Evolutionary conservation across 2,113 vertebrate genomes (phyloP), one percentile per base, ranked within the genome.

Genomic region (Chaenocephalus aceratus): DNA sequence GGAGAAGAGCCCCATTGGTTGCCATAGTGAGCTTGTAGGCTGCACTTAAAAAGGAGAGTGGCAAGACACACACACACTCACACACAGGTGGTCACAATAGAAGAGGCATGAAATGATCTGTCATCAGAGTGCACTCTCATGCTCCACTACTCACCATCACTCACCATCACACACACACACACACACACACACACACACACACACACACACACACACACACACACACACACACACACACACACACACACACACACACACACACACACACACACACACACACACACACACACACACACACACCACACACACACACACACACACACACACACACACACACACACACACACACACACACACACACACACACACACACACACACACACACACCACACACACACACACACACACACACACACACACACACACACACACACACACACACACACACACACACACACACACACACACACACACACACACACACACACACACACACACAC

Each of bases 21-120:
- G 91, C 93, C 92, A 95, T 95, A 92, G 94, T 88, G 91, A 95
- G 85, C 76, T 48, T 74, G 91, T 84, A 88, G 93, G 85, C 84
- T 54, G 75, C 85, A 79, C 72, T 93, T 89, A 88, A 92, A 94
- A 87, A 87, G 86, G 67, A 75, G 58, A 80, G 79, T 68, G 66
- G 82, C 79, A 86, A 85, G 77, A 92, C 53, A 81, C 57, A 34
- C 61, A 67, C 84, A 51, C 48, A 78, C 61, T 21, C 21, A 79
- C 78, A 86, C 61, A 79, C 78, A 86, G 90, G 88, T 85, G 68
- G 79, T 72, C 81, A 83, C 84, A 91, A 90, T 85, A 86, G 69
- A 90, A 56, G 73, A 86, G 71, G 84, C 71, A 84, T 94, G 82
- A 94, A 93, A 91, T 90, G 91, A 94, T 93, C 90, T 94, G 91